A percentile compares a stretch with the other conserved stretches of the same genome.
These are phyloP conservation scores for Tetropium fuscum DNA, from an alignment of 2,888 invertebrate species.

Conservation along the genomic window DNA sequence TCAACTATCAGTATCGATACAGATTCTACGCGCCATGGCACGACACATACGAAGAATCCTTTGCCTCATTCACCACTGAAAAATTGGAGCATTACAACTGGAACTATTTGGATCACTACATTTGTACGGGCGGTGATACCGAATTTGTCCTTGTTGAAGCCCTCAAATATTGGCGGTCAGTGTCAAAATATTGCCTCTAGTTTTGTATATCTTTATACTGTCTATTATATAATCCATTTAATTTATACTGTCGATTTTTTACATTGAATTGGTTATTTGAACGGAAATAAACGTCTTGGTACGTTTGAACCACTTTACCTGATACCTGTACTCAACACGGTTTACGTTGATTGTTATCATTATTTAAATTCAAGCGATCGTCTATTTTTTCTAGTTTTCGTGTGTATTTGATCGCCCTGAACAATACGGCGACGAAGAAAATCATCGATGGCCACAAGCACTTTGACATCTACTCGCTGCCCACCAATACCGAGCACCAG, in stretches of 20 bases:
- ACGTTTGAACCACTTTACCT: too few species aligned
- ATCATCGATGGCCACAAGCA: slow-evolving; percentile 80
- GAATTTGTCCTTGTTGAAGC: slow-evolving; percentile 91
- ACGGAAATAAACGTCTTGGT: too few species aligned
- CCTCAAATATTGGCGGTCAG: slow-evolving; percentile 65
- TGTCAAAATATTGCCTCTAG: too few species aligned
- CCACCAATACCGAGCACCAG: slow-evolving; percentile 71
- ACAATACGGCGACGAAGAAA: slow-evolving; percentile 82
- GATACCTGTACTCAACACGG: too few species aligned
- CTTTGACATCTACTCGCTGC: slow-evolving; percentile 87
- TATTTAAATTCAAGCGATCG: too few species aligned
- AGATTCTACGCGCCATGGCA: slow-evolving; percentile 94
- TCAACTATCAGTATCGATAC: slow-evolving; percentile 92
- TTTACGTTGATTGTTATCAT: too few species aligned
- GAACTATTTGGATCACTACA: slow-evolving; percentile 98
- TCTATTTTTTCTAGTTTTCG: slow-evolving; percentile 78
- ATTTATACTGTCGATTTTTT: too few species aligned
- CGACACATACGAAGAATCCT: slow-evolving; percentile 93
- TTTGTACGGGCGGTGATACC: slow-evolving; percentile 91
- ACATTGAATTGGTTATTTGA: too few species aligned
- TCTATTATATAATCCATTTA: too few species aligned
- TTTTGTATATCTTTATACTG: too few species aligned
- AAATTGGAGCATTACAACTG: slow-evolving; percentile 96
- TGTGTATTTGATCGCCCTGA: slow-evolving; percentile 87
- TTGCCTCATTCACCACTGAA: slow-evolving; percentile 94